A percentile compares a stretch with the other conserved stretches of the same genome.
These are phyloP conservation scores for Conus ventricosus DNA, from an alignment of 1,140 invertebrate genomes.

Conservation along the genomic window DNA sequence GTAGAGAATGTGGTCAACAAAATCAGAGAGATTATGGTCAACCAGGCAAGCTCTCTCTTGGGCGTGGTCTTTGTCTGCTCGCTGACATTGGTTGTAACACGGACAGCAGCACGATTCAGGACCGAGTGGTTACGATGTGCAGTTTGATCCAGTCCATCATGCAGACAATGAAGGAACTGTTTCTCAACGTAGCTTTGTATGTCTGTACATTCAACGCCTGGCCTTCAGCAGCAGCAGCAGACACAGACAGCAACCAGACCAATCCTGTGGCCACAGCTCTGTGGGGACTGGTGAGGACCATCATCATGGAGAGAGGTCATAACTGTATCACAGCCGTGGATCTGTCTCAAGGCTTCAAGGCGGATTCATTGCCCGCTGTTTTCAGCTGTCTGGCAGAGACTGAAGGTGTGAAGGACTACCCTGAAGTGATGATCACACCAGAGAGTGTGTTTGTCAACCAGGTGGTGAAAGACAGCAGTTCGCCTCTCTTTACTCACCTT, in stretches of 20 bases:
- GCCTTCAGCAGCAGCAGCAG: not conserved
- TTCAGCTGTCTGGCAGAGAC: constrained; percentile 7
- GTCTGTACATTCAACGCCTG: constrained; percentile 2
- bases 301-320: constrained; percentile 37
- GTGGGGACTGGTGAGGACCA: constrained; percentile 39
- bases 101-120: not conserved
- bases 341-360: constrained; percentile 2
- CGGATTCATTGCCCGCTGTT: not conserved
- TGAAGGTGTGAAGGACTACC: constrained; percentile 24
- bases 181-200: not conserved
- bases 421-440: constrained; percentile 32
- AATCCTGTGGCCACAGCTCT: constrained; percentile 33
- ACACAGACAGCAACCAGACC: not conserved
- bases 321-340: constrained; percentile 26
- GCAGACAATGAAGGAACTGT: not conserved
- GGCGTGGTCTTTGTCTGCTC: not conserved
- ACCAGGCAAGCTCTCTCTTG: not conserved
- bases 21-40: not conserved
- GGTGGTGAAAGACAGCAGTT: constrained; percentile 14
- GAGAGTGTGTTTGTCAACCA: constrained; percentile 34
- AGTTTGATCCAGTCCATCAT: not conserved
- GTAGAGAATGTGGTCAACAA: not conserved
- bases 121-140: not conserved
- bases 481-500: not conserved
- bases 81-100: not conserved